A percentile compares a stretch with the other conserved stretches of the same genome.
Evolutionary conservation across 1,140 invertebrate species (phyloP).

Genomic region (Diorhabda carinulata): DNA sequence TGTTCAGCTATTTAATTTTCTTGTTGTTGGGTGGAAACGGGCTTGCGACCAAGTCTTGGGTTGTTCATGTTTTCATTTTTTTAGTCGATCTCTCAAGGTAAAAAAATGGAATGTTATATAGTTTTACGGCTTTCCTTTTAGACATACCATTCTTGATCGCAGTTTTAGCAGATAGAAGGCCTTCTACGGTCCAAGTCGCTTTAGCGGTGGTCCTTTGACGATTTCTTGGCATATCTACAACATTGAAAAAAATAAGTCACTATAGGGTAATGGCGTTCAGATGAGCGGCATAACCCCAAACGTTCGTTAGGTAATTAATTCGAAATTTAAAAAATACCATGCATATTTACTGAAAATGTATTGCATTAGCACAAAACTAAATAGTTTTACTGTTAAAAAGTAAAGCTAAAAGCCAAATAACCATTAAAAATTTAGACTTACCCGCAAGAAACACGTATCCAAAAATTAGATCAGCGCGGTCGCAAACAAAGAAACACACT

Average conservation of each 20-base stretch:
- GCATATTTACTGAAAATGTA: background rate
- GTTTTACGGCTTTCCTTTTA: conserved; percentile 16
- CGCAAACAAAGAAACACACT: conserved; percentile 17
- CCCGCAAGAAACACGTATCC: background rate
- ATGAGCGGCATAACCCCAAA: conserved; percentile 7
- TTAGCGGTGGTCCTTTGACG: conserved; percentile 18
- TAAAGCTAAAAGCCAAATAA: background rate
- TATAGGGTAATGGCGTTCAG: conserved; percentile 3
- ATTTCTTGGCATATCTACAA: conserved; percentile 24
- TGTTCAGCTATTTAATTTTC: conserved; percentile 38
- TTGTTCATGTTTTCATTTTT: conserved; percentile 25
- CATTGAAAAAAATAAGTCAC: conserved; percentile 12
- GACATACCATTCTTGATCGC: conserved; percentile 16
- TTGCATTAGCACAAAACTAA: background rate
- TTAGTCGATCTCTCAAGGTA: conserved; percentile 15
- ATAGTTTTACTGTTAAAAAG: background rate
- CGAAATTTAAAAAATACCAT: background rate
- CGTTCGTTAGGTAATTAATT: background rate
- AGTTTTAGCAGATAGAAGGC: background rate
- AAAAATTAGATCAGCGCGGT: conserved; percentile 16
- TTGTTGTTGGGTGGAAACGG: conserved; percentile 35
- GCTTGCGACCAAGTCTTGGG: conserved; percentile 34
- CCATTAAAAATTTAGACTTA: conserved; percentile 6
- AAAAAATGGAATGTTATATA: conserved; percentile 19
- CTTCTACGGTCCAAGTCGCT: conserved; percentile 20